Conservation (phyloP, 2,113 vertebrate species). For the Carettochelys insculpta region DNA sequence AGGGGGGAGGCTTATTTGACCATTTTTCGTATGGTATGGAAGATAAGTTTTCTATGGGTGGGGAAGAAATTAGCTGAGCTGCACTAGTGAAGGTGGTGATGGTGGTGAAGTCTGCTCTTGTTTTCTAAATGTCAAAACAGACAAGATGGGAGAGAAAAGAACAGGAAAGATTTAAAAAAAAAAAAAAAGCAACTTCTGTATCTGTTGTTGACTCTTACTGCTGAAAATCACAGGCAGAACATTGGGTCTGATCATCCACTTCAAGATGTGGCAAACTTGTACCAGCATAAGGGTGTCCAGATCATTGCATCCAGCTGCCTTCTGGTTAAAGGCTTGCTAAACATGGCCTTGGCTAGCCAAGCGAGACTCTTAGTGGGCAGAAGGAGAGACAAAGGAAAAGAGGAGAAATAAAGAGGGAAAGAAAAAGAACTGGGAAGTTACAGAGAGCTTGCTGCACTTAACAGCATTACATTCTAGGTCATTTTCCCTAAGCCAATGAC, state of each 20-base stretch:
- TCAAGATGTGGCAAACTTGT: neutral
- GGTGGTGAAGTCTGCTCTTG: neutral
- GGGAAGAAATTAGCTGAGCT: neutral
- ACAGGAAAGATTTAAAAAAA: neutral
- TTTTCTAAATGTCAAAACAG: neutral
- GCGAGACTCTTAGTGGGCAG: neutral
- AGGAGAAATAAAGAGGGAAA: neutral
- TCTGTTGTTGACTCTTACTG: neutral
- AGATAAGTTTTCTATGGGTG: neutral
- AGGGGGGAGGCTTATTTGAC: neutral
- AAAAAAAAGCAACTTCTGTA: neutral
- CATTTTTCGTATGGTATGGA: neutral
- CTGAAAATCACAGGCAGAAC: neutral
- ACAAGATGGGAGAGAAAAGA: neutral
- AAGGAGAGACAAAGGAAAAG: neutral
- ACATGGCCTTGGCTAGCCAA: neutral
- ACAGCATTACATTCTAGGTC: neutral
- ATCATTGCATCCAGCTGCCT: neutral
- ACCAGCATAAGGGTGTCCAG: neutral
- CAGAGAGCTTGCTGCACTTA: neutral
- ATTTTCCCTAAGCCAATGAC: neutral
- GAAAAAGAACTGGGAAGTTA: neutral
- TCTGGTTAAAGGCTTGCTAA: neutral
- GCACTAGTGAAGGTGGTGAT: neutral
- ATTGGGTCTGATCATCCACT: neutral